phyloP scores from a whole-genome alignment of 2,888 invertebrate species.

The Helobdella robusta region DNA sequence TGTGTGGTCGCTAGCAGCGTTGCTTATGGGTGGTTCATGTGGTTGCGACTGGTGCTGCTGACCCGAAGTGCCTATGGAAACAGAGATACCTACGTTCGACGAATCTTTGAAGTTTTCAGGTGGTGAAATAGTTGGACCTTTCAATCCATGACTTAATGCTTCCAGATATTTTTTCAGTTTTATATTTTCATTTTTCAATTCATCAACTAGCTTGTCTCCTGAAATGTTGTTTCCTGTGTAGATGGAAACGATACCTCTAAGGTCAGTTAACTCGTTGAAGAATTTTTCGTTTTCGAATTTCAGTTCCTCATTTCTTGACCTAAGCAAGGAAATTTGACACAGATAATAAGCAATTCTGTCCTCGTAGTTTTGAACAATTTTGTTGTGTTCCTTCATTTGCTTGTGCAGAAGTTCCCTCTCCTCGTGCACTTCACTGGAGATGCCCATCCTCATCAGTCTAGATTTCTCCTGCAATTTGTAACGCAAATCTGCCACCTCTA shows the following conservation, averaged over 20 bases:
- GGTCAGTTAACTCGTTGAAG: background rate
- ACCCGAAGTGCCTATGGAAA: too few relatives aligned
- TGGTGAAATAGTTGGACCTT: background rate
- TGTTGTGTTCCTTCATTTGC: background rate
- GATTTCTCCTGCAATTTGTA: background rate
- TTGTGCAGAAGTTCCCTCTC: background rate
- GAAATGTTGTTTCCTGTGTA: too few relatives aligned
- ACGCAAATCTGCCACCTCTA: background rate
- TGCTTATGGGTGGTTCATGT: too few relatives aligned
- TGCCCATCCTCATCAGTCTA: background rate
- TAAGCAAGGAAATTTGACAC: background rate
- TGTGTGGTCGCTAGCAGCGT: too few relatives aligned
- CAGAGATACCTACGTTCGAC: too few relatives aligned
- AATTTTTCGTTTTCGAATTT: slow-evolving; percentile 8
- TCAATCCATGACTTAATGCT: background rate
- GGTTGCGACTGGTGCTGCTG: too few relatives aligned
- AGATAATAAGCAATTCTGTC: background rate
- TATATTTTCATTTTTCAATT: background rate
- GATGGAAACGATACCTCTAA: background rate
- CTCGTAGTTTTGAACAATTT: background rate
- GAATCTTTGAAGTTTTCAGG: background rate
- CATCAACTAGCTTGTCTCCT: background rate
- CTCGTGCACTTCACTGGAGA: background rate
- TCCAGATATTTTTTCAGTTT: background rate
- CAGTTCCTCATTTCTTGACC: background rate